Conservation (phyloP, 2,888 invertebrate species). For the Drosophila greeni region DNA sequence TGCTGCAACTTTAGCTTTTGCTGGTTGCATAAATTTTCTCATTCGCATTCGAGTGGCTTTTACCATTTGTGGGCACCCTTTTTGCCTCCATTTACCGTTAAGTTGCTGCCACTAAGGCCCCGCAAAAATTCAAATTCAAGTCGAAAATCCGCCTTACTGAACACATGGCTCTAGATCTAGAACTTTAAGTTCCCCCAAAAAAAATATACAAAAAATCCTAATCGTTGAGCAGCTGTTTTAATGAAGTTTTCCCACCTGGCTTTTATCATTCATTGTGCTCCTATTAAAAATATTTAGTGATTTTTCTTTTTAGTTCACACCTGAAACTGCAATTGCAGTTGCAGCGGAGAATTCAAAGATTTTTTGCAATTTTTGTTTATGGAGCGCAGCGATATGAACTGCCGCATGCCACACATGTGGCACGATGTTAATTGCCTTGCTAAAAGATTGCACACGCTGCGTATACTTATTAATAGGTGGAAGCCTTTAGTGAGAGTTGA, state of each 20-base stretch:
- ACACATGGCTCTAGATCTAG: constrained; percentile 20
- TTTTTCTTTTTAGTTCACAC: constrained; percentile 48
- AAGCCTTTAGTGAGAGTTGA: too few relatives aligned
- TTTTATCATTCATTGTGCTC: constrained; percentile 48
- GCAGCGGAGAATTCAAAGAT: constrained; percentile 12
- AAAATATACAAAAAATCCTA: constrained; percentile 19
- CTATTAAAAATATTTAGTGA: constrained; percentile 35
- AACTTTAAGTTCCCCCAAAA: neutral
- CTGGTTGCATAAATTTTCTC: constrained; percentile 59
- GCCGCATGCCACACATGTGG: constrained; percentile 22
- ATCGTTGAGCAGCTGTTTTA: constrained; percentile 38
- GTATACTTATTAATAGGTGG: constrained; percentile 49
- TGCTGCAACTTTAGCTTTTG: constrained; percentile 42
- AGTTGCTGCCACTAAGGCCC: constrained; percentile 47
- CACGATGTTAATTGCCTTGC: constrained; percentile 27
- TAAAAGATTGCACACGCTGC: constrained; percentile 38
- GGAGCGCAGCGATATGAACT: constrained; percentile 15
- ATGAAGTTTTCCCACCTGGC: constrained; percentile 48
- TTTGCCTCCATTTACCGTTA: constrained; percentile 64
- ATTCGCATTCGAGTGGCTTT: constrained; percentile 64
- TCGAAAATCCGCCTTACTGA: constrained; percentile 26
- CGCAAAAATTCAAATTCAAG: constrained; percentile 33
- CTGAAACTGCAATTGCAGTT: constrained; percentile 45
- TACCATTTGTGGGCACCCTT: constrained; percentile 69
- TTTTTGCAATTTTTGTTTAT: constrained; percentile 47